Evolutionary conservation across 2,797 vertebrate species (phyloP).

Genomic region (Clarias fuscus): DNA sequence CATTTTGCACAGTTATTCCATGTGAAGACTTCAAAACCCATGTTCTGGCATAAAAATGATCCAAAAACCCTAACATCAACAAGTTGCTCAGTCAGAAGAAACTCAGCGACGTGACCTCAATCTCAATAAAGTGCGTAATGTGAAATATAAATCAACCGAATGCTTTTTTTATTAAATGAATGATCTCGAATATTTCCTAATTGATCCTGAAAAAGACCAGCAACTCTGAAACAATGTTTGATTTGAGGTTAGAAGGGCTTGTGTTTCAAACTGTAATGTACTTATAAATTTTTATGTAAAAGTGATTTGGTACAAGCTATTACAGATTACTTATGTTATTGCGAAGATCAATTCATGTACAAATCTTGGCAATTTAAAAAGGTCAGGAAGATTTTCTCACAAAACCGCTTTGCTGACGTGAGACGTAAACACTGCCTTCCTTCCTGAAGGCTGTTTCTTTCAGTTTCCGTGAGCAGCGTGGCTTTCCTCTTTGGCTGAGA

Average conservation of each 20-base stretch:
- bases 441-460: constrained; percentile 49
- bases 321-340: background rate
- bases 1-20: background rate
- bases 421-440: constrained; percentile 47
- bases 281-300: background rate
- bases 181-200: background rate
- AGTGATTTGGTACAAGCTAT: background rate
- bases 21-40: background rate
- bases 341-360: background rate
- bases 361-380: background rate
- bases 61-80: background rate
- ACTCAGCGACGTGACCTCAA: background rate
- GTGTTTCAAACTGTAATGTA: background rate
- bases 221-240: background rate
- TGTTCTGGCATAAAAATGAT: background rate
- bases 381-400: background rate
- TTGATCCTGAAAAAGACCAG: background rate
- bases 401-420: constrained; percentile 5
- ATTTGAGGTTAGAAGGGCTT: background rate
- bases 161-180: background rate
- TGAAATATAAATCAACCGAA: background rate
- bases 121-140: background rate
- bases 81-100: background rate
- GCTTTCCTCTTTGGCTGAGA: constrained; percentile 12
- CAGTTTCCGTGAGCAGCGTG: constrained; percentile 11